Percentiles rank a stretch among this genome's conserved stretches.
phyloP scores from a whole-genome alignment of 2,888 invertebrate genomes.

The Drosophila cognata region DNA sequence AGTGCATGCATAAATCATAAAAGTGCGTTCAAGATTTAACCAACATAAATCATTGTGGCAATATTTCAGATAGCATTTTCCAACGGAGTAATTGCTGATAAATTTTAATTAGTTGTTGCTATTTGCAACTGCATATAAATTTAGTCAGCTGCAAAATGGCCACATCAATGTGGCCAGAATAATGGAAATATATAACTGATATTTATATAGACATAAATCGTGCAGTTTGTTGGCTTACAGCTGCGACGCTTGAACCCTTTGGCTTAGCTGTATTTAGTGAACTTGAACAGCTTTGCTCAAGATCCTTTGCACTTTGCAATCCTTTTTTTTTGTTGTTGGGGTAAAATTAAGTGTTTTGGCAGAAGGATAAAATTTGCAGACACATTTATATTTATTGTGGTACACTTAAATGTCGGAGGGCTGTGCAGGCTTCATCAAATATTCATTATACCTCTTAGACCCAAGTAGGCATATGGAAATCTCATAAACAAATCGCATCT shows the following conservation, averaged over 20 bases:
- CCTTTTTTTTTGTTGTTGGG: not conserved
- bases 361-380: constrained; percentile 21
- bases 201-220: not conserved
- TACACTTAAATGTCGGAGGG: constrained; percentile 1
- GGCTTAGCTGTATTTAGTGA: not conserved
- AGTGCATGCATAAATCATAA: not conserved
- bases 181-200: not conserved
- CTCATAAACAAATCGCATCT: constrained; percentile 60
- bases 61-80: not conserved
- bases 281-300: not conserved
- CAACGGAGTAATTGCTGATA: not conserved
- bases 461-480: constrained; percentile 47
- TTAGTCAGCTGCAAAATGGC: not conserved
- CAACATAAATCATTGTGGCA: constrained; percentile 1
- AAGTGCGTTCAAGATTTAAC: not conserved
- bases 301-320: not conserved
- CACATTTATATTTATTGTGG: constrained; percentile 40
- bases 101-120: constrained; percentile 1
- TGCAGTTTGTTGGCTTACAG: not conserved
- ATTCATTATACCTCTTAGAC: constrained; percentile 43
- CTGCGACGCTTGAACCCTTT: not conserved
- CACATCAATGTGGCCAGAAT: not conserved
- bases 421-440: constrained; percentile 46
- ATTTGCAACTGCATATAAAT: not conserved
- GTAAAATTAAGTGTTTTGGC: not conserved